Base-by-base conservation (phyloP, 2,113 vertebrate genomes). In the Syrmaticus mikado region DNA sequence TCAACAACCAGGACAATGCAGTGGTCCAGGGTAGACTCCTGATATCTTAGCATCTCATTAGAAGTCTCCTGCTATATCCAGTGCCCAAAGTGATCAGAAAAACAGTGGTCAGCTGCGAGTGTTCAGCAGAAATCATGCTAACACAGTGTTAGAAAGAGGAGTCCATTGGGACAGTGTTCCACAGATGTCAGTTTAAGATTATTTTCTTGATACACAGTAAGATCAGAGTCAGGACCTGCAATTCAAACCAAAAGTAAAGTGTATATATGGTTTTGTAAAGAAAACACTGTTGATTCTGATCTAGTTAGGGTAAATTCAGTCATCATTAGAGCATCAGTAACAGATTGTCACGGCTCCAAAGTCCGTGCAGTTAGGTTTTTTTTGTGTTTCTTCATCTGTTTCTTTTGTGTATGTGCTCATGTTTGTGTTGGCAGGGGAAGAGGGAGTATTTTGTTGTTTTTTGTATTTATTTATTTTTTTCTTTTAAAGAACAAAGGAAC, bases 11-110 rank as follows among this genome's bases (percentile, higher is more conserved):
- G 61, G 25, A 67, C 8, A 86, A 40, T 46, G 58, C 66, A 65
- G 46, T 13, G n/a, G 88, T 74, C 34, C 61, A 77, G 93, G 41
- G 82, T 74, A 82, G 52, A 57, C 50, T 90, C 83, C 43, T 24
- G 13, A 40, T 85, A 79, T 74, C 73, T 28, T 89, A 45, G 32
- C 32, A 55, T 46, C 61, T 67, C 85, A 65, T 45, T 40, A 36
- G 24, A 93, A 82, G 21, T 76, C 48, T 81, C 13, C 32, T 83
- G 2, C 40, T 22, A 30, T 15, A 11, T 40, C 19, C 55, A 40
- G 25, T 53, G 68, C 57, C 64, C 46, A 62, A 45, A n/a, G 32
- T 1, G 1, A 62, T 13, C 67, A 48, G 30, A 73, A 62, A 46
- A 62, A 46, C 12, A 52, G 24, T 0, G 0, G 28, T 13, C 13